Base-by-base conservation (phyloP, 2,113 vertebrate genomes). In the Labrus mixtus region DNA sequence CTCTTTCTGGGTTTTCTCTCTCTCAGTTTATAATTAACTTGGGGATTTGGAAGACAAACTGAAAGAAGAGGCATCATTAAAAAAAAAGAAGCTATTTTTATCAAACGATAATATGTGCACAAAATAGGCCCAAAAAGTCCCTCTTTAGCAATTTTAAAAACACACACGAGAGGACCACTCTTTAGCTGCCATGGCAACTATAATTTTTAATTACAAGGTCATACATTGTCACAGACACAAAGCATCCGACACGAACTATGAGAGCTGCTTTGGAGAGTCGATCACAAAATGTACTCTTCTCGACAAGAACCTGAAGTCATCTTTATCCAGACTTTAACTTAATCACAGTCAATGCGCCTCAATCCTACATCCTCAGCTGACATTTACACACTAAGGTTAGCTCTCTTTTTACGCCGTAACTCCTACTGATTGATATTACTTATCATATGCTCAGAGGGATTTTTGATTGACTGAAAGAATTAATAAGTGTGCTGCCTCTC, bases 361-460 rank as follows among this genome's bases (percentile, higher is more conserved):
- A 1, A 19, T 15, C 36, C 45, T 25, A 50, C 17, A 53, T 11
- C 8, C 4, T 54, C 13, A 2, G 12, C 19, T 10, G 33, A 50
- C 64, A 33, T 57, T 23, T n/a, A 25, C 37, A 19, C 53, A 41
- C 6, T 36, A 23, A 8, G 12, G 12, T 25, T 33, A 48, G 46
- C 46, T 39, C 57, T 55, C 29, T n/a, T 22, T 41, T 33, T 57
- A 11, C 17, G 15, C 22, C 33, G 61, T 29, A 55, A 7, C 39
- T 25, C 45, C 20, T 15, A 9, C 29, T 55, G 69, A 73, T 17
- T 22, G 8, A 33, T 22, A 51, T 66, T 66, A 67, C 29, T 39
- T 29, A 39, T 39, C 70, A 11, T 57, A 20, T 22, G 41, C 64
- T 63, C 64, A 33, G 33, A 41, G 78, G 50, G 57, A 60, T 25